Base-by-base conservation (phyloP, 2,797 vertebrate species). In the Coluber constrictor region DNA sequence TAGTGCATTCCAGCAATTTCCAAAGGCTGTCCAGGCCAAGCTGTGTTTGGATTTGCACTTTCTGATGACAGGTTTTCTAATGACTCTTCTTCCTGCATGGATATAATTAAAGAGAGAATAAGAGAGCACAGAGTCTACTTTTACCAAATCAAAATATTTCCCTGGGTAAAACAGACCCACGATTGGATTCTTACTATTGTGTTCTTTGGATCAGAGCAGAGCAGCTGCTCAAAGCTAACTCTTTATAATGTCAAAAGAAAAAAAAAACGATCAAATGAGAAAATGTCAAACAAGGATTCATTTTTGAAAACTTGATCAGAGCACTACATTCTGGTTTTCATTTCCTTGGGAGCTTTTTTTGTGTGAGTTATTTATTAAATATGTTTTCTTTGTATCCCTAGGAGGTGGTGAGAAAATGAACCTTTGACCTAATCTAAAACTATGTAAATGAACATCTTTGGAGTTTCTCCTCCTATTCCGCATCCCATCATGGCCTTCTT, bases 11-110 rank as follows among this genome's bases (percentile, higher is more conserved):
- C 37, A 92, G 86, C 25, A 70, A 87, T 32, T 91, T 94, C 87
- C 91, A 94, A 94, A 88, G 83, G 16, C 60, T 89, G 59, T 47
- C 87, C 60, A 43, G 55, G n/a, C 70, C 70, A 93, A 94, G 74
- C 59, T 86, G 87, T 86, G 89, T 92, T 92, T 92, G 87, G 90
- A 37, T 90, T 89, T 86, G 37, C n/a, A 59, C n/a, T 83, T 89
- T 91, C 37, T 91, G 86, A 90, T 94, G 93, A 91, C 90, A 92
- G 90, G 18, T 55, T 37, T 91, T 89, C 37, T 91, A 70, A 91
- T 66, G 66, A 57, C 86, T 91, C 37, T 29, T 86, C 55, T 88
- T 94, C 70, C 37, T 92, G 37, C 74, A 74, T 70, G 55, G 87
- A 47, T 47, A 55, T 87, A 86, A 91, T 94, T 94, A 92, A 91